Base-by-base conservation (phyloP, 1,140 invertebrate species). In the Megathymus violae region DNA sequence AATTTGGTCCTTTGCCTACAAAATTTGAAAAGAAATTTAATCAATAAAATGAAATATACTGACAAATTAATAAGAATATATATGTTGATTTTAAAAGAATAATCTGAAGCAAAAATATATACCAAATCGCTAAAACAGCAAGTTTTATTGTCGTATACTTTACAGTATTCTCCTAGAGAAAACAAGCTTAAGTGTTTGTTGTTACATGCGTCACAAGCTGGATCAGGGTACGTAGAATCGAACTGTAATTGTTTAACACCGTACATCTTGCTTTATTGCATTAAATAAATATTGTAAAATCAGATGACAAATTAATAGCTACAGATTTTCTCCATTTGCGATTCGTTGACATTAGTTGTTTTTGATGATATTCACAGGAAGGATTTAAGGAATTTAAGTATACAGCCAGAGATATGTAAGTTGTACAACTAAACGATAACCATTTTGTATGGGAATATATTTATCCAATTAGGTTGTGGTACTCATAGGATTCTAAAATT, bases 361-460 rank as follows among this genome's bases (percentile, higher is more conserved):
- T 56, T 43, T 34, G 46, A 48, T 16, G 15, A 61, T 58, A 50
- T 64, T 27, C 64, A 61, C 10, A 7, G 31, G 9, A 56, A 47
- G 38, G 22, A 61, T 54, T 43, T 69, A 56, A 47, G 38, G 22
- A 61, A 60, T 43, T 69, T 17, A 43, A 19, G n/a, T 44, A 52
- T 14, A 14, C 16, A 4, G 11, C 54, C 19, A 9, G 17, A 9
- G 31, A 47, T 34, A 4, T n/a, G n/a, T n/a, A n/a, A n/a, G n/a
- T n/a, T n/a, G n/a, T n/a, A n/a, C n/a, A n/a, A n/a, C n/a, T n/a
- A n/a, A n/a, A n/a, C n/a, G n/a, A n/a, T n/a, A n/a, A n/a, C n/a
- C n/a, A n/a, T n/a, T n/a, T n/a, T n/a, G n/a, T n/a, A n/a, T n/a
- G n/a, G n/a, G n/a, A n/a, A n/a, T n/a, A n/a, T n/a, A n/a, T n/a